These are phyloP conservation scores for Antheraea pernyi DNA, from an alignment of 1,140 invertebrate species.

Conservation along the genomic window DNA sequence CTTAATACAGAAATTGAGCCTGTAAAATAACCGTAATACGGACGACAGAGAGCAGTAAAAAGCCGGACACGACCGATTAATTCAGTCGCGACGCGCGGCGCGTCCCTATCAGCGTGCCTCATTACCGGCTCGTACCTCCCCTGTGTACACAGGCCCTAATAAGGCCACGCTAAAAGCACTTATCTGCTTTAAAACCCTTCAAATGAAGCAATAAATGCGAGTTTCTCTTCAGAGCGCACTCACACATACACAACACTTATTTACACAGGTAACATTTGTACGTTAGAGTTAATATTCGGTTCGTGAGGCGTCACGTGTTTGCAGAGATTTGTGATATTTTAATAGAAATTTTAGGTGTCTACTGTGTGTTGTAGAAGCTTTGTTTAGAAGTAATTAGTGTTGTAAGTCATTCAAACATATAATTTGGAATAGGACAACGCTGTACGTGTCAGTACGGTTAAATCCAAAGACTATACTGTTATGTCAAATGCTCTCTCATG, in stretches of 20 bases:
- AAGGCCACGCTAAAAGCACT: constrained; percentile 46
- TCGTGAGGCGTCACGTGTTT: not conserved
- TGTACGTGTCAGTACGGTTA: too few species aligned
- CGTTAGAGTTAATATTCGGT: not conserved
- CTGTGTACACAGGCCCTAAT: constrained; percentile 40
- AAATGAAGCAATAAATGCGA: constrained; percentile 55
- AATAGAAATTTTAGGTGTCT: not conserved
- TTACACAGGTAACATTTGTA: constrained; percentile 10
- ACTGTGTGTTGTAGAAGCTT: not conserved
- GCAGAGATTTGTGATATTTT: not conserved
- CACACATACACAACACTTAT: not conserved
- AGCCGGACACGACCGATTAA: not conserved
- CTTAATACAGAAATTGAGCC: not conserved
- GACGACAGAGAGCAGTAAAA: not conserved
- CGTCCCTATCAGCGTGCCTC: constrained; percentile 6
- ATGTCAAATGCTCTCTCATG: too few species aligned
- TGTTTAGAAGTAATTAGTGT: too few species aligned
- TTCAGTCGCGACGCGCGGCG: not conserved
- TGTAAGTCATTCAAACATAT: too few species aligned
- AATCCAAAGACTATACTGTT: too few species aligned
- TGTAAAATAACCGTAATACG: not conserved
- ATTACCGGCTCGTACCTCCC: constrained; percentile 24
- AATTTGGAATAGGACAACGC: too few species aligned
- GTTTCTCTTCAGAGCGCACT: constrained; percentile 24
- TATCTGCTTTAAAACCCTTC: constrained; percentile 52